Base-by-base conservation (phyloP, 1,140 invertebrate genomes). In the Drosophila ficusphila region DNA sequence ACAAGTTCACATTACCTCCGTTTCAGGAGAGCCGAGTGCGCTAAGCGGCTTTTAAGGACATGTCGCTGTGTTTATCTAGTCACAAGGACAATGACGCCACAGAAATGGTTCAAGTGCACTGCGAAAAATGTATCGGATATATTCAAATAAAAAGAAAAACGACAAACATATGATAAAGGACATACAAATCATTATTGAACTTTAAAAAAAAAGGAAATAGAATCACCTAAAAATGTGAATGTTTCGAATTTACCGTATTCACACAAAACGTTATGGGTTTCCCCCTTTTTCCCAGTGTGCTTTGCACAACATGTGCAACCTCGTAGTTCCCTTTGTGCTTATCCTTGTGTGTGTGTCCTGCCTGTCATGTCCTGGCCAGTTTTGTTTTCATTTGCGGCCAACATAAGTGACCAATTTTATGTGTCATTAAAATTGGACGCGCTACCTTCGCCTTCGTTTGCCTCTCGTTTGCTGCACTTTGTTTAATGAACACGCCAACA, bases 351-450 rank as follows among this genome's bases (percentile, higher is more conserved):
- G 39, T 27, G 36, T 42, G 41, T 71, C 47, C 49, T 77, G 65
- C 47, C 57, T 85, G 81, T 88, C 81, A 88, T 86, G 82, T 88
- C 73, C 82, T 77, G 82, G 77, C 62, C 73, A 81, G 81, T 86
- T 86, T 86, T 86, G 81, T 86, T 86, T 88, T 86, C 82, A 81
- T 88, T 68, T 86, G 81, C 58, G 81, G 77, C 62, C 53, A 74
- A 73, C 82, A 88, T 86, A 86, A 88, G 82, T 82, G 82, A 86
- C 82, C 82, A 86, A 86, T 86, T 86, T 86, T 88, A 86, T 86
- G 82, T 86, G 83, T 86, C 82, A 86, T 86, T 86, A 86, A 86
- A 86, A 86, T 82, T 82, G 82, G 78, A 88, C 82, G 82, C 82
- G 71, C 72, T 75, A 42, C 70, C 70, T 49, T 72, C 47, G 51